phyloP scores from a whole-genome alignment of 2,113 vertebrate genomes.

The Sardina pilchardus region DNA sequence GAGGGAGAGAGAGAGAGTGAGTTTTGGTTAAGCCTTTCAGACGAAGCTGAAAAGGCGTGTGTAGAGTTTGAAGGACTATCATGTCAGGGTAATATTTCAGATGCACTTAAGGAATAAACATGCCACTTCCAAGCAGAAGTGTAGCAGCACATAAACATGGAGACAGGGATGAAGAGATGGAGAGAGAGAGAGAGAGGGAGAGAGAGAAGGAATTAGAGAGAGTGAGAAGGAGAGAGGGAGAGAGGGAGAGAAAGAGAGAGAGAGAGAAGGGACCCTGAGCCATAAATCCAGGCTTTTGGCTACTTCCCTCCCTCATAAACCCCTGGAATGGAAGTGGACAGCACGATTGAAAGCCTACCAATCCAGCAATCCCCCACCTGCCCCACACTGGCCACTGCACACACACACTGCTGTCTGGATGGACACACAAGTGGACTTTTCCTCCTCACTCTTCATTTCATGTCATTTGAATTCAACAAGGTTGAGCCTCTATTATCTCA shows the following conservation, averaged over 20 bases:
- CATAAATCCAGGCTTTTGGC: constrained; percentile 9
- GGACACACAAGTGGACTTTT: not conserved
- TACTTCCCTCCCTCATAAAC: not conserved
- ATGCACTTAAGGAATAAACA: not conserved
- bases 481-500: not conserved
- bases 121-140: not conserved
- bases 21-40: not conserved
- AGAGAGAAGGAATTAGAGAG: not conserved
- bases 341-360: not conserved
- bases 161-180: not conserved
- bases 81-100: not conserved
- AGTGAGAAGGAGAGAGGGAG: not conserved
- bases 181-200: constrained; percentile 17
- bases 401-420: not conserved
- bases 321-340: not conserved
- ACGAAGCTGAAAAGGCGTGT: not conserved
- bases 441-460: not conserved
- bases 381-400: not conserved
- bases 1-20: not conserved
- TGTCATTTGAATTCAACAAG: no score
- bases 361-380: not conserved
- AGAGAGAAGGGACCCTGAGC: not conserved
- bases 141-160: constrained; percentile 4
- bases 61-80: not conserved
- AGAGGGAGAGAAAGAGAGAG: not conserved